Base-by-base conservation (phyloP, 2,888 invertebrate species). In the Caenorhabditis sinica region DNA sequence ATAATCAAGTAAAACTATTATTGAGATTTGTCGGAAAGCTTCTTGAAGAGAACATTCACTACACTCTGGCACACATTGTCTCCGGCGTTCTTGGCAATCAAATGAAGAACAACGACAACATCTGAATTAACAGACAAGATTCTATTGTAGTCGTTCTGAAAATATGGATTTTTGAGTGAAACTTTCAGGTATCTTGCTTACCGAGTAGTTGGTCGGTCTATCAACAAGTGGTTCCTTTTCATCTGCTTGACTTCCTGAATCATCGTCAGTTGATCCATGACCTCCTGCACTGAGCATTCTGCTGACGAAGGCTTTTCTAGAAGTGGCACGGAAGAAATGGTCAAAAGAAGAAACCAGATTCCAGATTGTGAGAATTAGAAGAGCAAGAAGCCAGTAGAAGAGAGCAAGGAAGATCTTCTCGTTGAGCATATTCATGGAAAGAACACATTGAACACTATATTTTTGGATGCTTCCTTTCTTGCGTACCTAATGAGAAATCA, bases 391-490 rank as follows among this genome's bases (percentile, higher is more conserved):
- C 88, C 88, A 89, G 66, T 88, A 87, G 83, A 88, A 89, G 23
- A 89, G 86, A 8, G 87, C 83, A 1, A 88, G 72, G 75, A 89
- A 89, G 40, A 89, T 86, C 83, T 92, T 92, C 83, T 92, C 92
- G 77, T 92, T 92, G 77, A 91, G 89, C 90, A 91, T 90, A 69
- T 92, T 92, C 83, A 91, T 83, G 3, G 90, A 86, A 43, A 92
- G 85, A n/a, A 92, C 92, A 60, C 88, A 88, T 75, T 88, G 88
- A 8, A 88, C 84, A 40, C 84, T 84, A 75, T 87, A 88, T n/a
- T 86, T 68, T 56, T 88, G 88, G 15, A 88, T 61, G 56, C 83
- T 86, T 60, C 88, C 88, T 51, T 88, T 89, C 69, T 86, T 88
- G 49, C 89, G 74, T 36, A 88, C 85, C 80, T 84, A 53, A 53